A percentile compares a stretch with the other conserved stretches of the same genome.
phyloP scores from a whole-genome alignment of 1,140 invertebrate species.

The Diabrotica undecimpunctata region DNA sequence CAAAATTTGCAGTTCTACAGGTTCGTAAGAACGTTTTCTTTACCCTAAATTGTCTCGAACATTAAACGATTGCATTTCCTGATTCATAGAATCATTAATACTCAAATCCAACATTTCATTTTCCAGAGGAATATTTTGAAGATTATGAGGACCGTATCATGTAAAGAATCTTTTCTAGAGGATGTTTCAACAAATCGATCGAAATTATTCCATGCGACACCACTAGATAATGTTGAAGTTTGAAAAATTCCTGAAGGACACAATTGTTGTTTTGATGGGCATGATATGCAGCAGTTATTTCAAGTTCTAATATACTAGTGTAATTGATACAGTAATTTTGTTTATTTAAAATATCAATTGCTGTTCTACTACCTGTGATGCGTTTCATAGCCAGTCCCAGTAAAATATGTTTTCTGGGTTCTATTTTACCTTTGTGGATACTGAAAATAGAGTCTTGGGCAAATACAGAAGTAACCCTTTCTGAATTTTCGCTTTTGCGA shows the following conservation, averaged over 20 bases:
- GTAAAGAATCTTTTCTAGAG: background rate
- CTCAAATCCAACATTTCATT: no score
- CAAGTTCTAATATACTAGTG: slow-evolving; percentile 33
- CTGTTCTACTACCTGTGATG: slow-evolving; percentile 34
- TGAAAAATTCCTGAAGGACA: slow-evolving; percentile 31
- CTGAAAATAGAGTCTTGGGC: slow-evolving; percentile 17
- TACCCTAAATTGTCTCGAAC: slow-evolving; percentile 22
- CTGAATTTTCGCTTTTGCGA: slow-evolving; percentile 1
- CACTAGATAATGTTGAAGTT: slow-evolving; percentile 31
- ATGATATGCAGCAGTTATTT: slow-evolving; percentile 35
- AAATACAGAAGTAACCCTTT: slow-evolving; percentile 13
- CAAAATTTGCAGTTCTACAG: background rate
- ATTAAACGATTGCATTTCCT: slow-evolving; percentile 31
- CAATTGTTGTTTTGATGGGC: slow-evolving; percentile 27
- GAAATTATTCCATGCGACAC: slow-evolving; percentile 43
- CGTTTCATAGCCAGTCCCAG: slow-evolving; percentile 34
- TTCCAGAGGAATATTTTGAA: no score
- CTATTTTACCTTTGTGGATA: slow-evolving; percentile 17
- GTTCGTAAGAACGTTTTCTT: slow-evolving; percentile 6
- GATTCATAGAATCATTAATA: slow-evolving; percentile 49
- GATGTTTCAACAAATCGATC: slow-evolving; percentile 36
- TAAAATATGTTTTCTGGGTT: slow-evolving; percentile 33
- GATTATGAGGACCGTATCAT: no score
- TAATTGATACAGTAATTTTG: slow-evolving; percentile 36
- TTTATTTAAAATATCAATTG: slow-evolving; percentile 33